phyloP scores from a whole-genome alignment of 2,113 vertebrate species.

The Origma solitaria region DNA sequence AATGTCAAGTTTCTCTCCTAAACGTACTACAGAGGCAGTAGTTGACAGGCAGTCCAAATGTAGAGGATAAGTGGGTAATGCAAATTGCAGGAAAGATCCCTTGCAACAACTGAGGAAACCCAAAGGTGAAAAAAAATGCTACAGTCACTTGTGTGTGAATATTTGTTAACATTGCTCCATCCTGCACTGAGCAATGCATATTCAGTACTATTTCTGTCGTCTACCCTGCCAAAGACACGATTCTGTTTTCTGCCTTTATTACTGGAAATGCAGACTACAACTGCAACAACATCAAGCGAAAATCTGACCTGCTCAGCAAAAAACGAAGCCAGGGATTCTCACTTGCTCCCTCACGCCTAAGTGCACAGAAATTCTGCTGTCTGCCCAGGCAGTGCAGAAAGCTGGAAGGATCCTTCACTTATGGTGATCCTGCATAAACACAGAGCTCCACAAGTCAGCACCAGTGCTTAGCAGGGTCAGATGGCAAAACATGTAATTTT shows the following conservation, averaged over 20 bases:
- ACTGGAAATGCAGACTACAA: not conserved
- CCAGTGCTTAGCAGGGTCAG: not conserved
- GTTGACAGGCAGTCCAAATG: not conserved
- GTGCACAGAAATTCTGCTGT: not conserved
- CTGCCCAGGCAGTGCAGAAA: not conserved
- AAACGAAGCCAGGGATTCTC: not conserved
- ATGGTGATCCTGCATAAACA: fast-evolving
- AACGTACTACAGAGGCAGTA: not conserved
- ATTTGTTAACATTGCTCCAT: not conserved
- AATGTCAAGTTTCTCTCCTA: slow-evolving; percentile 20
- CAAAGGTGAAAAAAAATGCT: not conserved
- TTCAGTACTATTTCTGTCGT: not conserved
- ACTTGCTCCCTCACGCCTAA: not conserved
- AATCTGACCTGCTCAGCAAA: not conserved
- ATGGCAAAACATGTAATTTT: not conserved
- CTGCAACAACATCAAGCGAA: not conserved
- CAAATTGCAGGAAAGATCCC: not conserved
- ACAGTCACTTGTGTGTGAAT: not conserved
- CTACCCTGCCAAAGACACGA: not conserved
- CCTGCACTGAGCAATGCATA: not conserved
- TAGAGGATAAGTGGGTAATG: not conserved
- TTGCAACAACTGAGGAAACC: not conserved
- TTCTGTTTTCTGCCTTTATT: not conserved
- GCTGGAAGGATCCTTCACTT: not conserved
- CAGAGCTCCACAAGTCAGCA: not conserved